phyloP scores from a whole-genome alignment of 1,140 invertebrate species.

The Laupala kohalensis region DNA sequence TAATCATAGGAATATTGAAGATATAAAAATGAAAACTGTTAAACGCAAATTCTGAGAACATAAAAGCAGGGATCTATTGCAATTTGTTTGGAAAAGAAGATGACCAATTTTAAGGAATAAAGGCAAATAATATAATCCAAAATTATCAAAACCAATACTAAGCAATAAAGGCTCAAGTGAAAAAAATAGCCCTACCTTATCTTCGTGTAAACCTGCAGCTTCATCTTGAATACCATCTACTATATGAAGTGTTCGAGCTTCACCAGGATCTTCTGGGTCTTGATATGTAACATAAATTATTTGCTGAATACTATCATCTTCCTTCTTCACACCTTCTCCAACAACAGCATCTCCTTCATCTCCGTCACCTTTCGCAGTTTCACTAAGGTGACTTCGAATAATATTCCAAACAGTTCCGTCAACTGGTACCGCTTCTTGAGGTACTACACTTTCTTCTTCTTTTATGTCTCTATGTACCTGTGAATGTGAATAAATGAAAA shows the following conservation, averaged over 20 bases:
- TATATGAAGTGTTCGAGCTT: conserved; percentile 29
- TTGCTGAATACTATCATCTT: conserved; percentile 27
- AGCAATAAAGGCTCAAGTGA: too few species aligned
- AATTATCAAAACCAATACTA: too few species aligned
- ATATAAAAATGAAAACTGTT: too few species aligned
- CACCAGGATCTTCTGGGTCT: conserved; percentile 29
- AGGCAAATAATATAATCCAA: too few species aligned
- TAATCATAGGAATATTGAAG: too few species aligned
- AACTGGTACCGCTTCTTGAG: conserved; percentile 11
- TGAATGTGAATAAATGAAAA: too few species aligned
- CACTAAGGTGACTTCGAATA: conserved; percentile 17
- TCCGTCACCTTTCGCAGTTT: conserved; percentile 1
- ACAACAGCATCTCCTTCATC: not conserved
- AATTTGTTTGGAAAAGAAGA: too few species aligned
- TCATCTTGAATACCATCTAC: conserved; percentile 19
- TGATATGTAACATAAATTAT: conserved; percentile 37
- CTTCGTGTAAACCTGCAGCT: not conserved
- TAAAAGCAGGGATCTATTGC: too few species aligned
- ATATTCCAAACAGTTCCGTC: conserved; percentile 18
- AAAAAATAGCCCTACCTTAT: not conserved
- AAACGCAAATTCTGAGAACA: too few species aligned
- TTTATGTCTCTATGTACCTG: not conserved
- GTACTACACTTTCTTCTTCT: conserved; percentile 18
- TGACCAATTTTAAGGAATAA: too few species aligned
- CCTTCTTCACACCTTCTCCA: not conserved